Evolutionary conservation across 2,888 invertebrate species (phyloP), one percentile per base, ranked within the genome.

Genomic region (Lepidocyrtinus sp.): DNA sequence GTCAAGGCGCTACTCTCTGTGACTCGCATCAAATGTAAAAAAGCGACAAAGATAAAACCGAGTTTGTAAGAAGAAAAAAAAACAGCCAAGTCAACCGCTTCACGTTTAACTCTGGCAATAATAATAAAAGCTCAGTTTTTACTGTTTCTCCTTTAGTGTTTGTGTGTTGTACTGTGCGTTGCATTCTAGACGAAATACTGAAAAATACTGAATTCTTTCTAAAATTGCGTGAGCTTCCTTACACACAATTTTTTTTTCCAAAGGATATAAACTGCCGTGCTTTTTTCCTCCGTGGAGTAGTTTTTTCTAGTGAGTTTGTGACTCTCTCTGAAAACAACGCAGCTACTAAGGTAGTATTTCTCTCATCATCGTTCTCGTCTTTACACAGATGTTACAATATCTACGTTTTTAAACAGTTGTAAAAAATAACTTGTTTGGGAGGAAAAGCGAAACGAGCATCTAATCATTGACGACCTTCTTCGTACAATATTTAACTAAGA

Each of bases 321-420:
- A 12, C 5, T 36, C 50, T 50, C 50, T 17, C 50, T 50, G 50
- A 50, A 50, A 50, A 50, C 12, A 50, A 50, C 2, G 15, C 2
- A 50, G 50, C 2, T 2, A 50, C n/a, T 1, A 50, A 50, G 50
- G 2, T 64, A 63, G 69, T 79, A 74, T 74, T 69, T 79, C 65
- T 79, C 68, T 69, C 78, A 55, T 67, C 62, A 70, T 75, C 68
- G 24, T 45, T 24, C 36, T 64, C 76, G 45, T 76, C 26, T 50
- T 69, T 12, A 5, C 63, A 45, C 72, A 73, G 68, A 73, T 72
- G 73, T 65, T 65, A 24, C 24, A 65, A 71, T 77, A 67, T 64
- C n/a, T n/a, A n/a, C n/a, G n/a, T n/a, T 77, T 71, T 59, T 36
- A 61, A 71, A 55, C 70, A 64, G 64, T 71, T 71, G 64, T 75